Evolutionary conservation across 2,113 vertebrate species (phyloP), one percentile per base, ranked within the genome.

Genomic region (Thymallus thymallus): DNA sequence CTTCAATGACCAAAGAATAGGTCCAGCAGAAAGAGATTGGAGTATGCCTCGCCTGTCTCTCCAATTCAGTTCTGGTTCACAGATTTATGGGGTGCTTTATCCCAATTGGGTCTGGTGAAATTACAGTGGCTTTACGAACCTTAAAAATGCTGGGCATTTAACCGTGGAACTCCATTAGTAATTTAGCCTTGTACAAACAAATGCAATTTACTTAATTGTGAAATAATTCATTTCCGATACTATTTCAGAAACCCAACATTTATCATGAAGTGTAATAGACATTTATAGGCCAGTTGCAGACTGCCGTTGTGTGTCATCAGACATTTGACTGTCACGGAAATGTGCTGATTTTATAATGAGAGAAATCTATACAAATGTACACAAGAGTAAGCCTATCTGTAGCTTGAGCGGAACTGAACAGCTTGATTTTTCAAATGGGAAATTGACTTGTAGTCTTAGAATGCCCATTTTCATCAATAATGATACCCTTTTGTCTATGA

Each of bases 221-320:
- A 79, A 73, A 78, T 88, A 89, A 91, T 89, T 80, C 85, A 89
- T 87, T 82, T 88, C 76, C 85, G 78, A 84, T 88, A 85, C 82
- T 76, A 86, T 77, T 82, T 83, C 80, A 71, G 68, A 68, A 75
- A n/a, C n/a, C n/a, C n/a, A n/a, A n/a, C n/a, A 85, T 90, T 84
- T 82, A 87, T 83, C 71, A 78, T 77, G 67, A 5, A 18, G 30
- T 73, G 63, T 69, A 76, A 82, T 77, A 77, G 58, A 30, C 73
- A 74, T 82, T 77, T 69, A 66, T 60, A 41, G 73, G 61, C 51
- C 24, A 70, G 67, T 69, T 66, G 41, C 67, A 35, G 67, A 20
- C 20, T 65, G 58, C 5, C 45, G 45, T 30, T 29, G 24, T 55
- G 46, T 24, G 29, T 18, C 55, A 56, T 56, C n/a, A 9, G 24